Conservation (phyloP, 2,888 invertebrate genomes). For the Nomada fabriciana region DNA sequence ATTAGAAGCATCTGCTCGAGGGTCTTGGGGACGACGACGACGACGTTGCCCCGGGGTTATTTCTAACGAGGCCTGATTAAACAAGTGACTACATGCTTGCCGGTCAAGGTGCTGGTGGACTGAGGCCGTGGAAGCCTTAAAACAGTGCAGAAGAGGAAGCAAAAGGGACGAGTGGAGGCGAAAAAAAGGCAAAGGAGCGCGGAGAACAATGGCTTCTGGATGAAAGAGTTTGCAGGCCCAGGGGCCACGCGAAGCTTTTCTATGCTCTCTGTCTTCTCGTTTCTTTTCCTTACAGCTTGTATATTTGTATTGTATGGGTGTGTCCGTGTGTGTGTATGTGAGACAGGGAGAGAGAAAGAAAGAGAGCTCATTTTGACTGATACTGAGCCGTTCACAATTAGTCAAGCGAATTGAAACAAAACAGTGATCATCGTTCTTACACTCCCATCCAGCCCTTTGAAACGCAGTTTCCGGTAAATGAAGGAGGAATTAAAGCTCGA, state of each 20-base stretch:
- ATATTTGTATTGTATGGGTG: no score
- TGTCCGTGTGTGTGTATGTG: not conserved
- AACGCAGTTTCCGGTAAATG: conserved; percentile 13
- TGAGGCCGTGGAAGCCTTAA: conserved; percentile 50
- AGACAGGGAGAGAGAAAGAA: no score
- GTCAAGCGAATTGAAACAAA: conserved; percentile 66
- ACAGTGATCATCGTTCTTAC: conserved; percentile 57
- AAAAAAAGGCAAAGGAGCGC: conserved; percentile 48
- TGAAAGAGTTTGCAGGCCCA: conserved; percentile 77
- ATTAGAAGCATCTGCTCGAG: conserved; percentile 58
- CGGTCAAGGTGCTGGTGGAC: conserved; percentile 55
- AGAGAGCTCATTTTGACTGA: conserved; percentile 30
- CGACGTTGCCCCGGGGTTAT: conserved; percentile 51
- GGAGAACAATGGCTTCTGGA: conserved; percentile 76
- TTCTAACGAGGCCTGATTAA: conserved; percentile 74
- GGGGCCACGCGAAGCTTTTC: conserved; percentile 62
- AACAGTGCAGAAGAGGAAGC: conserved; percentile 15
- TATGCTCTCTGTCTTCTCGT: conserved; percentile 45
- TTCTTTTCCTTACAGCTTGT: not conserved
- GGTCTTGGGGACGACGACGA: conserved; percentile 12
- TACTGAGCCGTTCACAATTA: conserved; percentile 55
- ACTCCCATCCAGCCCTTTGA: conserved; percentile 16
- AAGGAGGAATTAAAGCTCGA: conserved; percentile 21
- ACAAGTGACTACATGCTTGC: conserved; percentile 65
- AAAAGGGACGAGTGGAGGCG: not conserved